Evolutionary conservation across 1,140 invertebrate genomes (phyloP), one percentile per base, ranked within the genome.

Genomic region (Platorchestia sp.): DNA sequence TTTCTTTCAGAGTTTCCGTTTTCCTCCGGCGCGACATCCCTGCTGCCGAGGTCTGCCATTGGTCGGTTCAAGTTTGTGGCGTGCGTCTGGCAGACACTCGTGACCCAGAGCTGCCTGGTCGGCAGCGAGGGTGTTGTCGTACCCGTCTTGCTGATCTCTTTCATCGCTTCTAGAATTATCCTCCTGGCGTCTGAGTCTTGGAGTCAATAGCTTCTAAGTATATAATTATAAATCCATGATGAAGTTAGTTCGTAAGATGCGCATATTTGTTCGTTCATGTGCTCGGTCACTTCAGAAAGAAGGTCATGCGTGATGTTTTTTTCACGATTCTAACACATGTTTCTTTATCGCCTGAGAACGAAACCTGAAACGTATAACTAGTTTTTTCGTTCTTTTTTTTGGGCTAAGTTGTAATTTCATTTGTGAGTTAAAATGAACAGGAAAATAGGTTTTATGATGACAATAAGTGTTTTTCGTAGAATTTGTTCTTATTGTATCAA

Each of bases 1-100:
- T 89, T 43, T 3, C 47, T 42, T 44, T 40, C 95, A 53, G 86
- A 95, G n/a, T 87, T 91, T 41, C 86, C 95, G 44, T 86, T 91
- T 45, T 75, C 75, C 0, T 91, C 95, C 14, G 47, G 47, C 0
- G 90, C 51, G 27, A n/a, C 95, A 89, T 87, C 86, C 10, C 19
- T 87, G n/a, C 44, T 47, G 40, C 40, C 95, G 43, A 44, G 45
- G 36, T 87, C 42, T 51, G 42, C 89, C 3, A 16, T 16, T 47
- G 14, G 22, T 36, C 19, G 91, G 44, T 0, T 45, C 44, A 40
- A 14, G 16, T 44, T 19, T 0, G 44, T 47, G 41, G 5, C 43
- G 41, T 93, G 42, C 87, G 87, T 44, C 87, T 89, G 87, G 87
- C 87, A 42, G 41, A 36, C 87, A 3, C 0, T 89, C 41, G 41